These are phyloP conservation scores for Papilio demoleus DNA, from an alignment of 2,888 invertebrate species.

Conservation along the genomic window DNA sequence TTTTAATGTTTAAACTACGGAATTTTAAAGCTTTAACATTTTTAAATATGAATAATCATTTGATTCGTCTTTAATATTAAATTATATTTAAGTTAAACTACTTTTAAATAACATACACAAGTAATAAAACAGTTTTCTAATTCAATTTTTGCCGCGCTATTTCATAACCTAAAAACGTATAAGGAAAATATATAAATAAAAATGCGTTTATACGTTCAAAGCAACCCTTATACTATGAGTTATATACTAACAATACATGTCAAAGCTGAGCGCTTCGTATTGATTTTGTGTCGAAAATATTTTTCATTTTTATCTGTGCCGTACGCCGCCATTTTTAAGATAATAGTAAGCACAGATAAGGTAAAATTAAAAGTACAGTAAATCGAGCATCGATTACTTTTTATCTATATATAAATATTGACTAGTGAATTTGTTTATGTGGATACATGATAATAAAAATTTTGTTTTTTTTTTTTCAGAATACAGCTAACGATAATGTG, in stretches of 20 bases:
- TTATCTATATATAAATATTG: conserved; percentile 49
- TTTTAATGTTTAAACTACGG: too few species aligned
- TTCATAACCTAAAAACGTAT: conserved; percentile 16
- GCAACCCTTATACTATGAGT: conserved; percentile 29
- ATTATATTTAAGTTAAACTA: too few species aligned
- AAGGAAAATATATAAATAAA: conserved; percentile 17
- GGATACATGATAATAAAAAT: conserved; percentile 1
- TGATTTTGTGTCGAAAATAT: conserved; percentile 71
- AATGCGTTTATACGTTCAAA: conserved; percentile 13
- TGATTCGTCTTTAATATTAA: too few species aligned
- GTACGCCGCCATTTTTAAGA: conserved; percentile 64
- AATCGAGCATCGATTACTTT: conserved; percentile 60
- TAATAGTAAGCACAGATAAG: conserved; percentile 64
- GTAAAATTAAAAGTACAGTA: conserved; percentile 72
- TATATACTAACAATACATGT: conserved; percentile 22
- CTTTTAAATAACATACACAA: too few species aligned
- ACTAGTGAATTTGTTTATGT: conserved; percentile 2
- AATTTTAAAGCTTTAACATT: too few species aligned
- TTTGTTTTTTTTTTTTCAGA: background rate
- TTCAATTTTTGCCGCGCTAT: background rate
- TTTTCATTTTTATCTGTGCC: conserved; percentile 67
- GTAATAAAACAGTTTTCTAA: too few species aligned
- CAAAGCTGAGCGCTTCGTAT: conserved; percentile 51
- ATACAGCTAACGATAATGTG: too few species aligned
- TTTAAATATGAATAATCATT: too few species aligned